Evolutionary conservation across 92 coral and sea anemone species (phyloP), one percentile per base, ranked within the genome.

Genomic region (Palythoa grandis): DNA sequence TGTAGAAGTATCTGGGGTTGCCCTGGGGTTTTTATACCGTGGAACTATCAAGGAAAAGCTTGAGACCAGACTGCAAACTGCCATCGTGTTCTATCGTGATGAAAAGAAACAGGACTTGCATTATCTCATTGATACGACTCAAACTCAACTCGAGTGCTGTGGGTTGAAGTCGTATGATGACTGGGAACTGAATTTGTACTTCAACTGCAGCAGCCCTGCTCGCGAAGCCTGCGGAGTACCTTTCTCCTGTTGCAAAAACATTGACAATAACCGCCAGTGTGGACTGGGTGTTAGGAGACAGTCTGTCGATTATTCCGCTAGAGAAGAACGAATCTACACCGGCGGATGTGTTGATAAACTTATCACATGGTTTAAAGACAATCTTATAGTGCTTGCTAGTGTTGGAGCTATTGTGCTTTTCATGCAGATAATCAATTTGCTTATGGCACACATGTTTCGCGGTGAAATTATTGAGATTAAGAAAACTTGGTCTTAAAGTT

Each of bases 221-320:
- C 72, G 57, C n/a, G 93, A 90, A 50, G 91, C 91, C 14, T 92
- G 95, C 38, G 96, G 96, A 24, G 96, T 93, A 20, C 96, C 96
- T 9, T 83, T 47, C 70, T 88, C 96, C 1, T 93, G 96, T 67
- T 93, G 96, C 35, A 83, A 74, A 74, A 76, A 79, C 2, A 89
- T 83, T 20, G 74, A 82, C 12, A 89, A 88, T 20, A 93, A 93
- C 54, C 87, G 88, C 11, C 96, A 93, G 82, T 93, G 96, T 87
- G 96, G 96, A 22, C 79, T 35, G 38, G 92, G 91, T 13, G 89
- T 91, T 2, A 83, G 96, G 35, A 54, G 38, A 2, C 23, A 52
- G 16, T 65, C 52, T 48, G 57, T 82, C 89, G 79, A 74, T 43
- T 0, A 11, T 40, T 7, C 16, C 15, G 83, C 82, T 16, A 76